Evolutionary conservation across 2,797 vertebrate species (phyloP), one percentile per base, ranked within the genome.

Genomic region (Anas capensis): DNA sequence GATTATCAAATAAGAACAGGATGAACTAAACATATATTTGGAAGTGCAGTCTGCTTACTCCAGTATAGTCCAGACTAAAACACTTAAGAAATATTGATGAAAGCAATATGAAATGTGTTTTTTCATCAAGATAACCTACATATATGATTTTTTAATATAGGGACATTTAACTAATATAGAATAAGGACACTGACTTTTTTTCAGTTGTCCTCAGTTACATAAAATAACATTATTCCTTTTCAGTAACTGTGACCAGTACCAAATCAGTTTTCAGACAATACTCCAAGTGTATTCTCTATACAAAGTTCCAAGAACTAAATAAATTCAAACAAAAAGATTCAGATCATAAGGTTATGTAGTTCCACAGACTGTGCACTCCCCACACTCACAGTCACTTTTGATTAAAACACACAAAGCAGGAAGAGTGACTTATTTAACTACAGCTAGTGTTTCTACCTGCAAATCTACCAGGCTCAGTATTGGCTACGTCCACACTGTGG

Each of bases 401-500:
- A 54, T 60, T 33, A 65, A 46, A 53, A 57, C 5, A 46, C 10
- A 8, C 1, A 10, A 49, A 49, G 42, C 14, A 70, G 11, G 7
- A 78, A 42, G 34, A n/a, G 27, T 40, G 34, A 64, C 6, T 46
- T 71, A n/a, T 26, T 64, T 16, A 42, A 14, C 20, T 26, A 20
- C 26, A 1, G 1, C 6, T 4, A n/a, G 17, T 0, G 0, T 2
- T 53, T 10, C 13, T n/a, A 9, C 27, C 33, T 40, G 36, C 0
- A 0, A 16, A 8, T 3, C 16, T 27, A 27, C 7, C 23, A 60
- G 29, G 3, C 49, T 56, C 54, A 57, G 13, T 8, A 10, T 1
- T 2, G 40, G 11, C 17, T 60, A 10, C 18, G 10, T 4, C 33
- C n/a, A 34, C 6, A 1, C 19, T 14, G 20, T 23, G 18, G 8